Base-by-base conservation (phyloP, 1,140 invertebrate genomes). In the Portunus trituberculatus region DNA sequence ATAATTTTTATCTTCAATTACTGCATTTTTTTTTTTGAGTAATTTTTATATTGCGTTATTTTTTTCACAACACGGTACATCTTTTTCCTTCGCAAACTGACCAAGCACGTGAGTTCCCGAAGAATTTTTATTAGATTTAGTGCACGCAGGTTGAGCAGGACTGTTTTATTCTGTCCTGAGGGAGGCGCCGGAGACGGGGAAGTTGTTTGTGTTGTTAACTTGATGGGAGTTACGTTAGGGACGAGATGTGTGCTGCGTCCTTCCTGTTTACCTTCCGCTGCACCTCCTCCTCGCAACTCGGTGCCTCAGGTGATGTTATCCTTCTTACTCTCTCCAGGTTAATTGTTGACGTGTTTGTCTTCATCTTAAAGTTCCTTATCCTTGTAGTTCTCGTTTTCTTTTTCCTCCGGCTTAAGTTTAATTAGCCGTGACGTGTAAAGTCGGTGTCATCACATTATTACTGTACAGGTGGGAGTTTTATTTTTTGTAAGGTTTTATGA, bases 201-300 rank as follows among this genome's bases (percentile, higher is more conserved):
- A 48, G 88, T n/a, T 90, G 28, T 90, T 90, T 90, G 88, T 90
- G 45, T 48, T 90, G 88, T 25, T 90, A 90, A 90, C 88, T 90
- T 90, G 45, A n/a, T 29, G 39, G 32, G 16, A 48, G 88, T 90
- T 90, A 39, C 25, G 88, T 46, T 90, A 32, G 83, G 52, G 2
- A 59, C 52, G 52, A 59, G 52, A 59, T 59, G 52, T 59, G 52
- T 59, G 52, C 20, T 59, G 52, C 31, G 28, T 84, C 83, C 31
- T 84, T n/a, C n/a, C 83, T 84, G n/a, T 84, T 32, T 84, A 84
- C 31, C 83, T 29, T n/a, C 10, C 83, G 12, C n/a, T 84, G 76
- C 28, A 28, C 2, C n/a, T 28, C 28, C 83, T 28, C 31, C 83
- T 10, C 83, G 10, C n/a, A 84, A 29, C 4, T 29, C n/a, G 0